Evolutionary conservation across 2,113 vertebrate genomes (phyloP).

Genomic region (Limnothrissa miodon): DNA sequence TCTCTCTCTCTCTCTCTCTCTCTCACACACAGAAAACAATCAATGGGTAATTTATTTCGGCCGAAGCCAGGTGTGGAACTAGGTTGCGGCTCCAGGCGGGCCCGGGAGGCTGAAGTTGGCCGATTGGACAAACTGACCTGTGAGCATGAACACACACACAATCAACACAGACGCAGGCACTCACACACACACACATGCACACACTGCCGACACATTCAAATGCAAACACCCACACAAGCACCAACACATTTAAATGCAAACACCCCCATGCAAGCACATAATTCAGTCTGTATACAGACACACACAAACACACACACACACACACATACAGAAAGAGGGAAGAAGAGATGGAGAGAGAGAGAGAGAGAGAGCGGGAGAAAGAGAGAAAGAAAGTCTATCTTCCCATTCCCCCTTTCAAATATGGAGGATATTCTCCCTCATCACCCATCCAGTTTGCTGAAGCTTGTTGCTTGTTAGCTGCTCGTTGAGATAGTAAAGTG

Average conservation of each 20-base stretch:
- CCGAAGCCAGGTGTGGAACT: slow-evolving; percentile 27
- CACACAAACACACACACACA: slow-evolving; percentile 9
- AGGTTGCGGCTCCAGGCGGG: not conserved
- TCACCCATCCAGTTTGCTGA: not conserved
- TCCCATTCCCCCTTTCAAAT: not conserved
- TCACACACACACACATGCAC: not conserved
- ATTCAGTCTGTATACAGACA: not conserved
- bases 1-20: slow-evolving; percentile 31
- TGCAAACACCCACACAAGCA: not conserved
- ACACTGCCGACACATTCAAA: not conserved
- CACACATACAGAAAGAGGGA: not conserved
- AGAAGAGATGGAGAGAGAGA: slow-evolving; percentile 6
- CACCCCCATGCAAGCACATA: not conserved
- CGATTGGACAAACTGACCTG: not conserved
- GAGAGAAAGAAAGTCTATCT: no score
- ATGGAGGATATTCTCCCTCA: not conserved
- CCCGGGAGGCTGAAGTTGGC: not conserved
- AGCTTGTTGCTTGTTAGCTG: slow-evolving; percentile 22
- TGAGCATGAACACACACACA: not conserved
- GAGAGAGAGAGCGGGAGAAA: not conserved
- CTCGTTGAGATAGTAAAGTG: slow-evolving; percentile 40
- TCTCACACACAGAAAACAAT: slow-evolving; percentile 57
- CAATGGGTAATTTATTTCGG: slow-evolving; percentile 63
- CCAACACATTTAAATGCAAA: not conserved
- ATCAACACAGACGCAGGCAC: slow-evolving; percentile 16